These are phyloP conservation scores for Euglossa dilemma DNA, from an alignment of 1,140 invertebrate species.

Conservation along the genomic window DNA sequence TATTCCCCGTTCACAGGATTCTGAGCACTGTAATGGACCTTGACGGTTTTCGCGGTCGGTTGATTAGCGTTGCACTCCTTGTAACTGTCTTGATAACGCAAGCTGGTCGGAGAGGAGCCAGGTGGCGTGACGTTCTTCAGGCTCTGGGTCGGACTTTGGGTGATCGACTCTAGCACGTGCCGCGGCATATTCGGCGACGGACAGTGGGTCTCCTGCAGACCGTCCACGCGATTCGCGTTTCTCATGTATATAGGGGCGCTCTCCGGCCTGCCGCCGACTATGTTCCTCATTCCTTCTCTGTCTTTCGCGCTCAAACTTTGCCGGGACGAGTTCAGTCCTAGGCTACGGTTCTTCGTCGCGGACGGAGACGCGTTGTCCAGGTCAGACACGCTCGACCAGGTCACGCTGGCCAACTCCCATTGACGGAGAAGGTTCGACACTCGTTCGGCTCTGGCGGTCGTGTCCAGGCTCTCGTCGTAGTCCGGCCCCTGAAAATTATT, in stretches of 20 bases:
- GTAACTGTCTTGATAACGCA: slow-evolving; percentile 71
- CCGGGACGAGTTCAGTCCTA: slow-evolving; percentile 10
- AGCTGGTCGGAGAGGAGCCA: slow-evolving; percentile 69
- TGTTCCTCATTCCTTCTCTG: slow-evolving; percentile 78
- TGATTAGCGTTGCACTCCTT: slow-evolving; percentile 67
- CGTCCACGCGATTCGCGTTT: slow-evolving; percentile 77
- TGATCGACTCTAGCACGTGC: slow-evolving; percentile 79
- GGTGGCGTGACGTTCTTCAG: slow-evolving; percentile 72
- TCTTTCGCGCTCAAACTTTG: slow-evolving; percentile 73
- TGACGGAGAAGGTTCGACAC: slow-evolving; percentile 72
- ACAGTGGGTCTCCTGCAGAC: slow-evolving; percentile 72
- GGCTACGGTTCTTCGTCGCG: slow-evolving; percentile 30
- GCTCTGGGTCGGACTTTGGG: slow-evolving; percentile 79
- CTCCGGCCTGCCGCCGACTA: slow-evolving; percentile 78
- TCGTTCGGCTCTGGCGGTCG: slow-evolving; percentile 69
- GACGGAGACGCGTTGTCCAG: slow-evolving; percentile 41
- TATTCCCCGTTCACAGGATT: slow-evolving; percentile 73
- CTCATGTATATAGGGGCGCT: slow-evolving; percentile 76
- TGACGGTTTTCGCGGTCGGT: slow-evolving; percentile 48
- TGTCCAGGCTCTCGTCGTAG: slow-evolving; percentile 84
- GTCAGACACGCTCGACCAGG: slow-evolving; percentile 72
- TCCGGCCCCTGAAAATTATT: slow-evolving; percentile 85
- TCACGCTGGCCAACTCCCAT: slow-evolving; percentile 77
- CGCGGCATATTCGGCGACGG: slow-evolving; percentile 77
- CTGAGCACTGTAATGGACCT: slow-evolving; percentile 63